These are phyloP conservation scores for Palaemon carinicauda DNA, from an alignment of 1,140 invertebrate species.

Conservation along the genomic window DNA sequence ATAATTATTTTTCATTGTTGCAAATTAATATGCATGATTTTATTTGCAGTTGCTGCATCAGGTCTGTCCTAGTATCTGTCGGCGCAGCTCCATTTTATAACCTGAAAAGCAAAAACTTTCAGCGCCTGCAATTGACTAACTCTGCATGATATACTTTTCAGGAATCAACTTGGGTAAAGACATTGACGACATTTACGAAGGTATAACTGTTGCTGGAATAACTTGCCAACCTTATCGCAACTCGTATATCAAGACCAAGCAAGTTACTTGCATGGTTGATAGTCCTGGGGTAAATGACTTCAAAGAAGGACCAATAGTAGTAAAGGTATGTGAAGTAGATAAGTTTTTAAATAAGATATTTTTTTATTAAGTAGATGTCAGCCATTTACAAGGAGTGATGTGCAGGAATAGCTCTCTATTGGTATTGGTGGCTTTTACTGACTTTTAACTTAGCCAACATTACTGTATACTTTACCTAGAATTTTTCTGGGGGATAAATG, in stretches of 20 bases:
- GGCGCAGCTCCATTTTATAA: background rate
- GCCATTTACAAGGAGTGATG: too few species aligned
- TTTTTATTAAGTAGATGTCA: background rate
- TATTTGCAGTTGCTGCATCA: too few species aligned
- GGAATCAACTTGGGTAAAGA: conserved; percentile 94
- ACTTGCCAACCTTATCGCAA: conserved; percentile 87
- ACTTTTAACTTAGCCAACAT: too few species aligned
- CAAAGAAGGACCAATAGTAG: conserved; percentile 84
- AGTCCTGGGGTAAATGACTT: conserved; percentile 76
- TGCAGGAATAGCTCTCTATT: too few species aligned
- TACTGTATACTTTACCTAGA: too few species aligned
- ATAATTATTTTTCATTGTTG: too few species aligned
- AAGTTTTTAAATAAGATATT: background rate
- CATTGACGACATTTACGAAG: conserved; percentile 90
- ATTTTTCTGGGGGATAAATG: too few species aligned
- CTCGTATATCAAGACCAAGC: conserved; percentile 85
- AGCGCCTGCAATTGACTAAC: background rate
- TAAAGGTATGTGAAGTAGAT: conserved; percentile 74
- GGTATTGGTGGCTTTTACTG: too few species aligned
- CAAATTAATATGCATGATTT: too few species aligned
- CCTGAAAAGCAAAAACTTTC: background rate
- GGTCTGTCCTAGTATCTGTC: background rate
- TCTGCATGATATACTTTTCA: background rate
- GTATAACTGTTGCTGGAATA: conserved; percentile 84
- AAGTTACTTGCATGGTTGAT: conserved; percentile 89